phyloP scores from a whole-genome alignment of 2,113 vertebrate genomes.

The Paradoxurus hermaphroditus region DNA sequence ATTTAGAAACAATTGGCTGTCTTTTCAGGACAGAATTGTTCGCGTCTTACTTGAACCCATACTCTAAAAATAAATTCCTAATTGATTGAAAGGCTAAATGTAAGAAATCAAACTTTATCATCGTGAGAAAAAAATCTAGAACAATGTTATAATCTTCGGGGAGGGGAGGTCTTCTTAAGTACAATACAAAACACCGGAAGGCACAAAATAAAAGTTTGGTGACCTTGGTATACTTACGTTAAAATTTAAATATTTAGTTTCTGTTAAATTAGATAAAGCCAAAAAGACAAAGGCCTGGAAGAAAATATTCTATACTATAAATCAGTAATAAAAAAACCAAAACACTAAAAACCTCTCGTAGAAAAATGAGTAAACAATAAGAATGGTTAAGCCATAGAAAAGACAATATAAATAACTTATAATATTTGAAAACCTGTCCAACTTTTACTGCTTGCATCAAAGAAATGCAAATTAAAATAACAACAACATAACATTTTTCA shows the following conservation, averaged over 20 bases:
- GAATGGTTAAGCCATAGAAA: not conserved
- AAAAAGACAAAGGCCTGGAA: not conserved
- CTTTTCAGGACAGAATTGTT: not conserved
- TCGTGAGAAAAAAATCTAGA: not conserved
- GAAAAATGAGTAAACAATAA: not conserved
- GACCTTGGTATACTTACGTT: not conserved
- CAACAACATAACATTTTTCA: not conserved
- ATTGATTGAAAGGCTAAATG: not conserved
- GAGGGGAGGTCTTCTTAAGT: not conserved
- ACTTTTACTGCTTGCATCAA: not conserved
- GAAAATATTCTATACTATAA: not conserved
- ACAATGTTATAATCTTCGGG: not conserved
- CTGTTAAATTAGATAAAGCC: not conserved
- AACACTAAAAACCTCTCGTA: not conserved
- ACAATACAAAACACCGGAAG: not conserved
- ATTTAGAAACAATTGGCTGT: not conserved
- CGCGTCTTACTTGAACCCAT: not conserved
- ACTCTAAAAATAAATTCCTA: constrained; percentile 8
- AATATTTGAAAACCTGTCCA: not conserved
- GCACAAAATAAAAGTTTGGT: not conserved
- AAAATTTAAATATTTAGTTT: constrained; percentile 10
- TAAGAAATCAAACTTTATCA: constrained; percentile 6
- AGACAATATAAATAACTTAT: not conserved
- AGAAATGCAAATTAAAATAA: constrained; percentile 10
- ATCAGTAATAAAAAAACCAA: not conserved